A percentile compares a stretch with the other conserved stretches of the same genome.
phyloP scores from a whole-genome alignment of 2,888 invertebrate genomes.

The Strigamia transsilvanica region DNA sequence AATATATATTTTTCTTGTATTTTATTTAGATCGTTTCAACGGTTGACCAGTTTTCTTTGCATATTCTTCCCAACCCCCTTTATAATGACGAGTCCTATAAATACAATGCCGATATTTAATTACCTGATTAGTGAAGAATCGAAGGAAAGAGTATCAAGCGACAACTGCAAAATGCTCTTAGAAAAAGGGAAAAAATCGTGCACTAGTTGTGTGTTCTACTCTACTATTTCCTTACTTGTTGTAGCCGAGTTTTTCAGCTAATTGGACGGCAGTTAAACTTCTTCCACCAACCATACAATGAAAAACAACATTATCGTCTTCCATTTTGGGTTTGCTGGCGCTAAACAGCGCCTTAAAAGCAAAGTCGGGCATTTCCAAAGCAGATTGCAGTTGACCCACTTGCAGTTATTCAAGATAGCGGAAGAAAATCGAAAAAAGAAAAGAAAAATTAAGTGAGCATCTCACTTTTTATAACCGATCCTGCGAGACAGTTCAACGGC shows the following conservation, averaged over 20 bases:
- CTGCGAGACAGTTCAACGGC: slow-evolving; percentile 61
- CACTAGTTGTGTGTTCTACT: background rate
- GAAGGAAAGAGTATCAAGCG: background rate
- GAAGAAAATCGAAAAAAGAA: background rate
- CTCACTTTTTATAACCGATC: slow-evolving; percentile 60
- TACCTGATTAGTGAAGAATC: background rate
- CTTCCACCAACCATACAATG: slow-evolving; percentile 56
- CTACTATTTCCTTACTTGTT: slow-evolving; percentile 51
- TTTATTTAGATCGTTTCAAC: slow-evolving; percentile 51
- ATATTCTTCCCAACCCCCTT: slow-evolving; percentile 56
- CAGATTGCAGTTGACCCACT: slow-evolving; percentile 62
- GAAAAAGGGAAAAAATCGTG: background rate
- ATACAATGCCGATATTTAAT: background rate
- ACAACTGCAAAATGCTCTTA: background rate
- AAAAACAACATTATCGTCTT: slow-evolving; percentile 60
- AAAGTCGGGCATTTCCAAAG: slow-evolving; percentile 66
- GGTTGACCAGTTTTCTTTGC: slow-evolving; percentile 53
- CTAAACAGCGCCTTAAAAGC: slow-evolving; percentile 71
- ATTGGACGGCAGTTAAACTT: slow-evolving; percentile 54
- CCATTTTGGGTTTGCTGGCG: slow-evolving; percentile 68
- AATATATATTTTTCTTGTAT: background rate
- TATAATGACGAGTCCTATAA: slow-evolving; percentile 55
- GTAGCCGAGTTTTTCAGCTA: slow-evolving; percentile 52
- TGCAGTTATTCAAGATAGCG: background rate
- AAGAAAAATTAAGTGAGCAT: background rate